Evolutionary conservation across 2,113 vertebrate species (phyloP).

Genomic region (Ceratotherium simum): DNA sequence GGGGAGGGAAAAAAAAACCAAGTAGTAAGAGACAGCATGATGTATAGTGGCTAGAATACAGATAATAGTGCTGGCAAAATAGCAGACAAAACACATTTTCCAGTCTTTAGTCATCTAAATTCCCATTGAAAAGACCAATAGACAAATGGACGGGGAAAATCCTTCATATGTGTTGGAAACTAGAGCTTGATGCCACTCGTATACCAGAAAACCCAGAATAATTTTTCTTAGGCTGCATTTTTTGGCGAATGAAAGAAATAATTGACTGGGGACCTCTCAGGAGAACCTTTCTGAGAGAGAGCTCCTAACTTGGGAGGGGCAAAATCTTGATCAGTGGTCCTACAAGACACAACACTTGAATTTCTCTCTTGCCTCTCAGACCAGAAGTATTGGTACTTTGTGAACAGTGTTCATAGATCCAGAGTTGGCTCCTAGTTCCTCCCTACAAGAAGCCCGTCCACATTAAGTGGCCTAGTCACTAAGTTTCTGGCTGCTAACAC

Average conservation of each 20-base stretch:
- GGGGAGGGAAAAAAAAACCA: background rate
- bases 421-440: background rate
- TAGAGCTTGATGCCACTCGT: background rate
- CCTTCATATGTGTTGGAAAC: background rate
- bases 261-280: background rate
- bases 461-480: background rate
- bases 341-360: background rate
- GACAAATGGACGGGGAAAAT: background rate
- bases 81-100: background rate
- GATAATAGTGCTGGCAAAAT: background rate
- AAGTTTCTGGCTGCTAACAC: background rate
- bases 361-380: background rate
- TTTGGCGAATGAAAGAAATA: background rate
- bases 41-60: background rate
- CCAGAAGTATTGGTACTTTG: background rate
- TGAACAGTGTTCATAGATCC: background rate
- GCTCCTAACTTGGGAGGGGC: background rate
- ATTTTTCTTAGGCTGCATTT: background rate
- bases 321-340: background rate
- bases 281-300: background rate
- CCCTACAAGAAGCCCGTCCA: background rate
- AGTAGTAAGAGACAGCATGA: background rate
- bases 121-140: background rate
- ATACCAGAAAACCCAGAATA: background rate
- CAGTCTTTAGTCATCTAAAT: background rate